These are phyloP conservation scores for Ichneumoninae sp. DNA, from an alignment of 2,888 invertebrate species.

Conservation along the genomic window DNA sequence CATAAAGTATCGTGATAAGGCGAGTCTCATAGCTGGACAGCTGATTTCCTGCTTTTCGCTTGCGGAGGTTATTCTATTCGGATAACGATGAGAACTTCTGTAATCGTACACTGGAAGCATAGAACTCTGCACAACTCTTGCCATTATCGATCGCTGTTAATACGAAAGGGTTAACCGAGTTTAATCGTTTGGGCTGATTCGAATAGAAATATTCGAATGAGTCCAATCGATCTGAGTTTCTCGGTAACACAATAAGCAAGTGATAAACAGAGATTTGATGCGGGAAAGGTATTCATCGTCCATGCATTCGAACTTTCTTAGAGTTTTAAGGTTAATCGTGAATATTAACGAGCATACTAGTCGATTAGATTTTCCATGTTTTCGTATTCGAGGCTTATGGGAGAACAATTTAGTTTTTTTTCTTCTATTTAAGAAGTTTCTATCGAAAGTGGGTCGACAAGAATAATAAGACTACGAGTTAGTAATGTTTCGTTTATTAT, in stretches of 20 bases:
- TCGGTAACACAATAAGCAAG: too few species aligned
- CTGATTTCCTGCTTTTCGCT: conserved; percentile 1
- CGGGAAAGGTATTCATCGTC: background rate
- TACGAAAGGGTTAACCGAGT: background rate
- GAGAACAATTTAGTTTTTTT: background rate
- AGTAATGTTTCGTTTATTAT: conserved; percentile 76
- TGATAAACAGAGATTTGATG: background rate
- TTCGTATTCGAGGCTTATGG: background rate
- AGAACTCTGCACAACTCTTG: background rate
- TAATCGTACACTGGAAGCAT: conserved; percentile 1
- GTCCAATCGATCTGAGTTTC: background rate
- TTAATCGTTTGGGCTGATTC: too few species aligned
- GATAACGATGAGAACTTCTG: conserved; percentile 6
- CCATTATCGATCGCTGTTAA: background rate
- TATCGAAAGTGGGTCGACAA: background rate
- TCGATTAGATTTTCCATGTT: background rate
- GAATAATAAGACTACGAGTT: conserved; percentile 24
- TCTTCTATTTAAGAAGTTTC: background rate
- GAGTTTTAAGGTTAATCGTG: background rate
- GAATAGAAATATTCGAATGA: too few species aligned
- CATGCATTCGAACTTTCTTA: background rate
- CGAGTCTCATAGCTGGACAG: background rate
- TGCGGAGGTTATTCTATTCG: background rate
- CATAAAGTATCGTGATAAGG: background rate
- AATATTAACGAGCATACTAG: background rate